A percentile compares a stretch with the other conserved stretches of the same genome.
These are phyloP conservation scores for Plutella xylostella DNA, from an alignment of 2,888 invertebrate genomes.

Conservation along the genomic window DNA sequence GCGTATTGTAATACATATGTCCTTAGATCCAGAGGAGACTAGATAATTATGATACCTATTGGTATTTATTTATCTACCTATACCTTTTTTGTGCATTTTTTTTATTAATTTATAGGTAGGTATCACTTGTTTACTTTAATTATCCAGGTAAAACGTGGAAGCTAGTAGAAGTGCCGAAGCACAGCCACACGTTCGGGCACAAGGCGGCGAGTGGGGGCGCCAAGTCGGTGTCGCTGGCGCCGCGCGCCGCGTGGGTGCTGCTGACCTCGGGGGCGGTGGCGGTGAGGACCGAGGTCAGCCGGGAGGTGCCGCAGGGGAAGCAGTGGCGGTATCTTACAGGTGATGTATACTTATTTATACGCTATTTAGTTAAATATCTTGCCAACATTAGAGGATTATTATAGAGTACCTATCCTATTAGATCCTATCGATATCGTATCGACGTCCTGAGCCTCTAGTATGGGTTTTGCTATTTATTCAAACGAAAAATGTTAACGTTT, in stretches of 20 bases:
- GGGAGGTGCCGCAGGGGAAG: constrained; percentile 83
- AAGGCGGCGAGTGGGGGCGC: constrained; percentile 55
- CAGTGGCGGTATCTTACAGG: constrained; percentile 79
- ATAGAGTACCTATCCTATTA: too few relatives aligned
- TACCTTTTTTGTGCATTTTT: too few relatives aligned
- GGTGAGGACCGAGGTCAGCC: constrained; percentile 81
- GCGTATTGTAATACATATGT: too few relatives aligned
- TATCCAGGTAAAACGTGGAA: constrained; percentile 80
- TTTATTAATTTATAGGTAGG: too few relatives aligned
- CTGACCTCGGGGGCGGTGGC: constrained; percentile 79
- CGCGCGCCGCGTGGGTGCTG: constrained; percentile 82
- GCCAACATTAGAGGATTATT: not conserved
- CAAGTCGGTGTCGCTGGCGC: constrained; percentile 81
- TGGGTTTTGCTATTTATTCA: too few relatives aligned
- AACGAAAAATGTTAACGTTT: too few relatives aligned
- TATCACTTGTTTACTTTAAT: too few relatives aligned
- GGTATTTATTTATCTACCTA: too few relatives aligned
- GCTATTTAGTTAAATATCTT: not conserved
- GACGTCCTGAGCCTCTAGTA: too few relatives aligned
- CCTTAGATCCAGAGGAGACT: too few relatives aligned
- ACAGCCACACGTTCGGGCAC: constrained; percentile 33
- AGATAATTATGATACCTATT: too few relatives aligned
- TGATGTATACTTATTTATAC: constrained; percentile 19
- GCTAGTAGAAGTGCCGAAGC: constrained; percentile 76
- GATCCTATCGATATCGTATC: too few relatives aligned